These are phyloP conservation scores for Frankliniella fusca DNA, from an alignment of 2,888 invertebrate genomes.

Conservation along the genomic window DNA sequence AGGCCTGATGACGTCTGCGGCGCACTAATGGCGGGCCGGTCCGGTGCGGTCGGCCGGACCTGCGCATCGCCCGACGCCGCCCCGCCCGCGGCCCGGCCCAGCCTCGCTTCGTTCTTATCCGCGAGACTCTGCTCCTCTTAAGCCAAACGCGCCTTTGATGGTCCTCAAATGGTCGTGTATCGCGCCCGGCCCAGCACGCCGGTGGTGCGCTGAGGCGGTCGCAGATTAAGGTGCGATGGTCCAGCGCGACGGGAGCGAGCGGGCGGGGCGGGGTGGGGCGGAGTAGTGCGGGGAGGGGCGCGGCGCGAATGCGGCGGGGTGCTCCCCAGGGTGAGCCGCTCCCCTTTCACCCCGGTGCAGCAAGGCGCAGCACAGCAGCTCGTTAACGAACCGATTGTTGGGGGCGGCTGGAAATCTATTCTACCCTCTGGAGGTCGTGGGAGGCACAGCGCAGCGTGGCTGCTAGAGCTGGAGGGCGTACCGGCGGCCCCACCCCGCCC, in stretches of 20 bases:
- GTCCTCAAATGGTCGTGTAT: not conserved
- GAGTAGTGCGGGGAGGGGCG: not conserved
- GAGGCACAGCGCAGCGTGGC: not conserved
- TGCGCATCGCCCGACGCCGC: no score
- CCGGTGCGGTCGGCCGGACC: no score
- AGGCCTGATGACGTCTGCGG: no score
- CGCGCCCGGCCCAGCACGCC: not conserved
- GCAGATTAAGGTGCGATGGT: not conserved
- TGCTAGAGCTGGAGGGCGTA: not conserved
- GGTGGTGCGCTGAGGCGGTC: not conserved
- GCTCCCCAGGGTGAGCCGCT: not conserved
- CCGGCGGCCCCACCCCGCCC: no score
- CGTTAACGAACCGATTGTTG: slow-evolving; percentile 10
- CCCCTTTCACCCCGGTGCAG: no score
- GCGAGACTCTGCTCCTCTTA: no score
- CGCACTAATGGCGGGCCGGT: no score
- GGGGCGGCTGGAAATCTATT: not conserved
- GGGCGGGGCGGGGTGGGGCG: not conserved
- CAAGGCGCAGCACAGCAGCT: not conserved
- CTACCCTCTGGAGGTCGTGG: not conserved
- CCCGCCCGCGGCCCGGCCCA: no score
- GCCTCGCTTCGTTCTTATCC: no score
- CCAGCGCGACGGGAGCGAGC: not conserved
- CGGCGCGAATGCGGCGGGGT: not conserved
- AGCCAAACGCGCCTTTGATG: not conserved